Conservation (phyloP, 1,140 invertebrate species). For the Philotrypesis tridentata region DNA sequence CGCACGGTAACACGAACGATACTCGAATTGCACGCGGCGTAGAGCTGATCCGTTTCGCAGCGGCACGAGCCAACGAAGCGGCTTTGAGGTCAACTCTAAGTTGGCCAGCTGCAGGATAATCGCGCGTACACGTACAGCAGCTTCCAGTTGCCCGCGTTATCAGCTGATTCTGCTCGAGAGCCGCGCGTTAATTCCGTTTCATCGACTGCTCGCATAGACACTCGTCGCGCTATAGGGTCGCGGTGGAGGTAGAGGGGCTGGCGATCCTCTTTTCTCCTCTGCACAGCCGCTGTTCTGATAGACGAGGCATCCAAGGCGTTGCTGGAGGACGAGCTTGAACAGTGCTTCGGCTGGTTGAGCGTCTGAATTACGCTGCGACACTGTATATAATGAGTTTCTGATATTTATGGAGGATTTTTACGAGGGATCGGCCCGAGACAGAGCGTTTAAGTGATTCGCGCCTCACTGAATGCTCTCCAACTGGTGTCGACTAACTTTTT, state of each 20-base stretch:
- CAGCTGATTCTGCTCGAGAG: conserved; percentile 42
- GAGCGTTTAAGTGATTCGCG: not conserved
- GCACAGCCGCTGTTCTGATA: not conserved
- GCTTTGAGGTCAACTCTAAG: conserved; percentile 26
- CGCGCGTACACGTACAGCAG: not conserved
- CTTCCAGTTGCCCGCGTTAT: conserved; percentile 22
- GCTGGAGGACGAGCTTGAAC: not conserved
- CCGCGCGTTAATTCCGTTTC: conserved; percentile 34
- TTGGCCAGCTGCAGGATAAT: conserved; percentile 13
- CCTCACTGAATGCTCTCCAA: too few relatives aligned
- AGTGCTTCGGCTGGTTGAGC: not conserved
- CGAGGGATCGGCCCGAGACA: not conserved
- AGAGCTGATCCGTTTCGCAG: not conserved
- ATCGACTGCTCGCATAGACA: conserved; percentile 22
- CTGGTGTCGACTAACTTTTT: not conserved
- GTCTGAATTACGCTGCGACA: not conserved
- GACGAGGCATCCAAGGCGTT: conserved; percentile 4
- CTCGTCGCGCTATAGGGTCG: not conserved
- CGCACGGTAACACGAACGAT: too few relatives aligned
- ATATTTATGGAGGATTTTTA: conserved; percentile 1
- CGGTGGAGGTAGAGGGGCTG: not conserved
- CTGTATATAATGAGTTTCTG: not conserved
- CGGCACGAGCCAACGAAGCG: not conserved
- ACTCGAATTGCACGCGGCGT: not conserved
- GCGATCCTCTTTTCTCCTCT: not conserved